A percentile compares a stretch with the other conserved stretches of the same genome.
phyloP scores from a whole-genome alignment of 2,113 vertebrate species.

The Rallus limicola region DNA sequence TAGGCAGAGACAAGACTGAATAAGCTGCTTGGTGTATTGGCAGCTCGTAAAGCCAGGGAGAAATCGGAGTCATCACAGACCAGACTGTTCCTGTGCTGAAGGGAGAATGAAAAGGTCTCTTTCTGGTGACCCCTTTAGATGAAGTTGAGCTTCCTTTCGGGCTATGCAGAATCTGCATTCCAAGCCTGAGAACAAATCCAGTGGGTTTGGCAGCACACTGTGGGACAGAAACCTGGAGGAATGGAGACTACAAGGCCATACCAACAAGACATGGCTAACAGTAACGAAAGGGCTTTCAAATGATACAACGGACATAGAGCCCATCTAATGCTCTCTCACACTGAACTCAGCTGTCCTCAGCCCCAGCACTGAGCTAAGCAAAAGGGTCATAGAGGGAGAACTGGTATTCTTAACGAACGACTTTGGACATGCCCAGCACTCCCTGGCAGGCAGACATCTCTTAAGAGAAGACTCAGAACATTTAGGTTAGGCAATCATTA shows the following conservation, averaged over 20 bases:
- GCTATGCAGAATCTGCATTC: neutral
- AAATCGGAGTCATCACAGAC: neutral
- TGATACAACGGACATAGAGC: rapidly evolving
- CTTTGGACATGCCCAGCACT: neutral
- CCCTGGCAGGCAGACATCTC: neutral
- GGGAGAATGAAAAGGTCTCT: neutral
- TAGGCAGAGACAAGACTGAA: neutral
- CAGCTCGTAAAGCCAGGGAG: neutral
- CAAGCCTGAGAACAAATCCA: neutral
- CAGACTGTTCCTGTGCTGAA: neutral
- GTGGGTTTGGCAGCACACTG: neutral
- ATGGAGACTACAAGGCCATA: neutral
- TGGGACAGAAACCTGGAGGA: neutral
- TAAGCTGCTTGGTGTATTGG: neutral
- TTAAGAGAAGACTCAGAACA: neutral
- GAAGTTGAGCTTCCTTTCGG: neutral
- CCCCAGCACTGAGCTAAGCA: neutral
- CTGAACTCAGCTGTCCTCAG: neutral
- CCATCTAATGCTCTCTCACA: neutral
- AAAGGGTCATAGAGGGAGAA: neutral
- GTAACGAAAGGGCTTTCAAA: neutral
- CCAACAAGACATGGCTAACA: neutral
- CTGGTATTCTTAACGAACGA: neutral
- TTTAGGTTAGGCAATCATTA: neutral
- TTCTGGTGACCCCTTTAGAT: neutral